phyloP scores from a whole-genome alignment of 2,113 vertebrate genomes.

The Hypomesus transpacificus region DNA sequence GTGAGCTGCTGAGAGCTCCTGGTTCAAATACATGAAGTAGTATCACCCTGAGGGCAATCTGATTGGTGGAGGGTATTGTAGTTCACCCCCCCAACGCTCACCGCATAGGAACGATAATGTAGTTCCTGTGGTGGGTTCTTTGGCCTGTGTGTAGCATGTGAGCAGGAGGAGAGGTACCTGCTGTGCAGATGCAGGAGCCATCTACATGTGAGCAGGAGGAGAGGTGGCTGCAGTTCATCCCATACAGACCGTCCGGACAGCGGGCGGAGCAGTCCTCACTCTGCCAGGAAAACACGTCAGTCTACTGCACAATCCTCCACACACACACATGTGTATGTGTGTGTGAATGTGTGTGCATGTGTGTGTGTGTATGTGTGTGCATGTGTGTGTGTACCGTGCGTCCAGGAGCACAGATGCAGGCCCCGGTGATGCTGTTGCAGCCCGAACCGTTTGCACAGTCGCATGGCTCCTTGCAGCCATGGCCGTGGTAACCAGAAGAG shows the following conservation, averaged over 20 bases:
- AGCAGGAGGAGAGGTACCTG: slow-evolving; percentile 69
- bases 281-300: slow-evolving; percentile 50
- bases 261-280: slow-evolving; percentile 81
- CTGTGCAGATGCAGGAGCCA: slow-evolving; percentile 83
- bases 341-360: not conserved
- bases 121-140: not conserved
- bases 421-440: slow-evolving; percentile 83
- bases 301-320: too few relatives aligned
- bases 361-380: not conserved
- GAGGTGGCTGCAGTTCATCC: slow-evolving; percentile 79
- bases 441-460: slow-evolving; percentile 87
- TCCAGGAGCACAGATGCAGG: slow-evolving; percentile 85
- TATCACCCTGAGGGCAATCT: too few relatives aligned
- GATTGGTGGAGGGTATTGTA: too few relatives aligned
- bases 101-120: too few relatives aligned
- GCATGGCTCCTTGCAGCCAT: slow-evolving; percentile 82
- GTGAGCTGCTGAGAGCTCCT: not conserved
- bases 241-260: slow-evolving; percentile 78
- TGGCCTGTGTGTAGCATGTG: not conserved
- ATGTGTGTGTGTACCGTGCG: slow-evolving; percentile 75
- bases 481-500: slow-evolving; percentile 80
- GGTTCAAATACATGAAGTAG: too few relatives aligned
- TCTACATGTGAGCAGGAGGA: slow-evolving; percentile 79
- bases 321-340: not conserved
- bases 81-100: too few relatives aligned